These are phyloP conservation scores for Urocyon cinereoargenteus DNA, from an alignment of 2,797 vertebrate genomes.

Conservation along the genomic window DNA sequence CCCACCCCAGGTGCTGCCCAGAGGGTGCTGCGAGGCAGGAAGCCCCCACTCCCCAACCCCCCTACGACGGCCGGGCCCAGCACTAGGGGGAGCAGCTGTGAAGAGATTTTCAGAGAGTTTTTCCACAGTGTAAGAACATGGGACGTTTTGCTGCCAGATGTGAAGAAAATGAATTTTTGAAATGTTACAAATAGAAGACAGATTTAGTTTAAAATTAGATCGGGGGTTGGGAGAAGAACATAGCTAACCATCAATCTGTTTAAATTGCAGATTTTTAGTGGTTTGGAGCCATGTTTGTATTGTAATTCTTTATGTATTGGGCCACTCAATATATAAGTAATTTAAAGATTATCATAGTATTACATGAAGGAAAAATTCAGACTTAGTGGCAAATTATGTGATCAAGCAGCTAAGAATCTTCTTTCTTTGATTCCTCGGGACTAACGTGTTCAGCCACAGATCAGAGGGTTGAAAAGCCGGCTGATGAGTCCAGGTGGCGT, in stretches of 20 bases:
- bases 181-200: background rate
- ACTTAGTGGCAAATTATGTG: background rate
- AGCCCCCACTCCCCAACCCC: too few relatives aligned
- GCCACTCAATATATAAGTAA: background rate
- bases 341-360: background rate
- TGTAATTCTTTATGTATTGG: background rate
- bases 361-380: background rate
- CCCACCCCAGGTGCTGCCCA: too few relatives aligned
- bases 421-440: too few relatives aligned
- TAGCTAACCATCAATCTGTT: background rate
- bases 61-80: background rate
- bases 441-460: too few relatives aligned
- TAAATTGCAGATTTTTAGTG: accelerated
- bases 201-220: background rate
- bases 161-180: background rate
- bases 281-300: background rate
- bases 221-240: background rate
- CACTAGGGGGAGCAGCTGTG: background rate
- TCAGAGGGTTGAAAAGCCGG: background rate
- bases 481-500: background rate
- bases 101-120: background rate
- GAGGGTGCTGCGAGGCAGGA: too few relatives aligned
- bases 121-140: accelerated
- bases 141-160: background rate
- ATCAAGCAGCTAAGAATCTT: background rate